Conservation (phyloP, 2,888 invertebrate species). For the Agrochola lychnidis region DNA sequence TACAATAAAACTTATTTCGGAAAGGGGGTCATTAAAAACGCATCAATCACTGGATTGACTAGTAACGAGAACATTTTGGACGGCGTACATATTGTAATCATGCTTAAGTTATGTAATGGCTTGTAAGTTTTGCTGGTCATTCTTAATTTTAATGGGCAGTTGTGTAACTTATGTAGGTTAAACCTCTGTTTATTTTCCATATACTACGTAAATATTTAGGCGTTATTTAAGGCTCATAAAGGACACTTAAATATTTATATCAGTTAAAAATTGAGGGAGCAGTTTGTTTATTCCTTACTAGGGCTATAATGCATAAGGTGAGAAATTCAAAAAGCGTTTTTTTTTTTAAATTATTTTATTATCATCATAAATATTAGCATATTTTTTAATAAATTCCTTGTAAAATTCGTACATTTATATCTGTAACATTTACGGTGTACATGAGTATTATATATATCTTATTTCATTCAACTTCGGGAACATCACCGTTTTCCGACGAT, state of each 20-base stretch:
- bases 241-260: not conserved
- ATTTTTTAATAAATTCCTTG: no score
- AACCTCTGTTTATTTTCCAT: not conserved
- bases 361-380: no score
- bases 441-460: no score
- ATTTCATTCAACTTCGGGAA: not conserved
- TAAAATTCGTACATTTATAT: no score
- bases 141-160: slow-evolving; percentile 13
- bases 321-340: no score
- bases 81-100: slow-evolving; percentile 43
- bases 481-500: not conserved
- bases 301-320: not conserved
- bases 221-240: not conserved
- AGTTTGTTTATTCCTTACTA: not conserved
- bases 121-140: slow-evolving; percentile 39
- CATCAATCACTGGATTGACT: slow-evolving; percentile 72
- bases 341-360: no score
- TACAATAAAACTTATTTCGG: slow-evolving; percentile 56
- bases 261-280: not conserved
- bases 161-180: slow-evolving; percentile 17
- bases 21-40: slow-evolving; percentile 70
- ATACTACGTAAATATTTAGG: no score
- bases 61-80: slow-evolving; percentile 43
- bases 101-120: slow-evolving; percentile 39
- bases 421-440: no score